phyloP scores from a whole-genome alignment of 92 coral and sea anemone species.

The Epizoanthus fatuus region DNA sequence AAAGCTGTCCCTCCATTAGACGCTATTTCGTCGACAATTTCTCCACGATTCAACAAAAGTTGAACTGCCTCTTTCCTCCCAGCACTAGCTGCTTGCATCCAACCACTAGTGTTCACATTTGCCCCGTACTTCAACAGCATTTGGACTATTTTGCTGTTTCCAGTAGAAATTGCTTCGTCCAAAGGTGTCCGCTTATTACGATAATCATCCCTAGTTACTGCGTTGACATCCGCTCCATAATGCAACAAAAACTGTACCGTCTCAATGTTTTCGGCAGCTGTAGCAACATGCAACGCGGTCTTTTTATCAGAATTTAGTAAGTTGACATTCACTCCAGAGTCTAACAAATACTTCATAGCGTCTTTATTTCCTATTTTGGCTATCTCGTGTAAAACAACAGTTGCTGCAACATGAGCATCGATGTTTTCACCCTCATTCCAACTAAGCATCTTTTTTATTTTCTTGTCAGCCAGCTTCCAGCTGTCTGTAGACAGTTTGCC shows the following conservation, averaged over 20 bases:
- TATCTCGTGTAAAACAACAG: too few species aligned
- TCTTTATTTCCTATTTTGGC: too few species aligned
- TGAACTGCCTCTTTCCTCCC: background rate
- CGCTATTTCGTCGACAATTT: background rate
- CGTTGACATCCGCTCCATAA: background rate
- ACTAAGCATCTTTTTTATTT: too few species aligned
- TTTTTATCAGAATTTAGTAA: background rate
- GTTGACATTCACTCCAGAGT: background rate
- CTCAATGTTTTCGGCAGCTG: conserved; percentile 6
- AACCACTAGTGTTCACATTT: too few species aligned
- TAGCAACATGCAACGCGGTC: conserved; percentile 4
- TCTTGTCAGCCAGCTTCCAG: too few species aligned
- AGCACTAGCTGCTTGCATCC: conserved; percentile 1
- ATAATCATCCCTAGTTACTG: background rate
- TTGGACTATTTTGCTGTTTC: background rate
- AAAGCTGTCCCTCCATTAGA: background rate
- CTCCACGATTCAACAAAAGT: background rate
- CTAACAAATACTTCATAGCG: too few species aligned
- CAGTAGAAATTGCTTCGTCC: conserved; percentile 12
- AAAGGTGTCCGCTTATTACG: background rate
- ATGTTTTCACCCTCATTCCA: too few species aligned
- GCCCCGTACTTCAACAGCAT: background rate
- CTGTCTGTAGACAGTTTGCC: too few species aligned
- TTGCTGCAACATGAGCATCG: too few species aligned
- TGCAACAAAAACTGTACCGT: conserved; percentile 16